Evolutionary conservation across 2,888 invertebrate species (phyloP).

Genomic region (Rotaria socialis): DNA sequence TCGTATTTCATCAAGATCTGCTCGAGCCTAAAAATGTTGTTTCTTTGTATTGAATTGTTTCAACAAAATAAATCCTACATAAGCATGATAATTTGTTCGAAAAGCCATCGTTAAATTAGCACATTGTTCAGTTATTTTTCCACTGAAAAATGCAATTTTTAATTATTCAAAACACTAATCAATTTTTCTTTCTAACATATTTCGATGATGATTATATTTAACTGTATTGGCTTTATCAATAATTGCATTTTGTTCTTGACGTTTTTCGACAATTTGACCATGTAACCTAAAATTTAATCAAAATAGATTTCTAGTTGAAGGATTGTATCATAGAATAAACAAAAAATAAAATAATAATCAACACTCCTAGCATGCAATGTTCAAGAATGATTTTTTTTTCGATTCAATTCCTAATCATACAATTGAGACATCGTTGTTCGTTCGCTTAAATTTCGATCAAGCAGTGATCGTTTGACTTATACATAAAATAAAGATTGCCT

Average conservation of each 20-base stretch:
- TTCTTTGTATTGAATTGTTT: not conserved
- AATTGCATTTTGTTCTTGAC: not conserved
- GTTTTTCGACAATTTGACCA: not conserved
- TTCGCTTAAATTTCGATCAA: constrained; percentile 29
- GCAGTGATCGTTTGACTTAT: constrained; percentile 2
- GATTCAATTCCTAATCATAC: not conserved
- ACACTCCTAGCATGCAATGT: constrained; percentile 13
- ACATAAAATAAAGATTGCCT: not conserved
- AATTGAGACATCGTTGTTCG: not conserved
- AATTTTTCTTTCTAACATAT: not conserved
- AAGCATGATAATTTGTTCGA: constrained; percentile 28
- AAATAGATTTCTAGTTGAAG: too few relatives aligned
- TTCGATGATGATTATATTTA: constrained; percentile 33
- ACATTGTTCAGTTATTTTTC: constrained; percentile 30
- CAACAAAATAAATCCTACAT: not conserved
- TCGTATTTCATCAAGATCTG: constrained; percentile 16
- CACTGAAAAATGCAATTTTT: not conserved
- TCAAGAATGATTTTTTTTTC: not conserved
- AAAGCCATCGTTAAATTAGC: constrained; percentile 29
- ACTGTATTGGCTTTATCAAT: not conserved
- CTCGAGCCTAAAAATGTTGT: not conserved
- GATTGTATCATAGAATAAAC: not conserved
- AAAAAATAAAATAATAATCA: not conserved
- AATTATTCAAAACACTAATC: not conserved
- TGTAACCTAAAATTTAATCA: not conserved